These are phyloP conservation scores for Hypocryptadius cinnamomeus DNA, from an alignment of 2,113 vertebrate genomes.

Conservation along the genomic window DNA sequence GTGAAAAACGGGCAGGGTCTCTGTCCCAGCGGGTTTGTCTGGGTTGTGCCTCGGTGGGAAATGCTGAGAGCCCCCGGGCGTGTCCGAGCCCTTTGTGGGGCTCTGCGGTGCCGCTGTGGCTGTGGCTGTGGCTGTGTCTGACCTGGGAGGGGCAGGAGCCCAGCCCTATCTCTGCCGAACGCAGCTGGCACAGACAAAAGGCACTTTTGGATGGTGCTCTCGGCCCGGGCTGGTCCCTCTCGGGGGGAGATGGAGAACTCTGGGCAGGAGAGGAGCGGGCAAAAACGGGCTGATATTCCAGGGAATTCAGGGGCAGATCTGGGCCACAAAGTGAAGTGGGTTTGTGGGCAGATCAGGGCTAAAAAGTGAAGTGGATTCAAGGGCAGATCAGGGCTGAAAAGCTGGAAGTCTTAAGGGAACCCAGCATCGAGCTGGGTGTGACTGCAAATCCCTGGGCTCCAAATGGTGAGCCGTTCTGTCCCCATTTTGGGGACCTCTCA, in stretches of 20 bases:
- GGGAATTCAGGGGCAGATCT: neutral
- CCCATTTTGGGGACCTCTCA: neutral
- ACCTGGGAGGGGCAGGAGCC: neutral
- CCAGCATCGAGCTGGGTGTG: neutral
- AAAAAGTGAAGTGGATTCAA: neutral
- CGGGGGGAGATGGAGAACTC: neutral
- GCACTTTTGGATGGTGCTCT: neutral
- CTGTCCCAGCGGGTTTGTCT: neutral
- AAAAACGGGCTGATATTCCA: neutral
- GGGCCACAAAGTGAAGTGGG: neutral
- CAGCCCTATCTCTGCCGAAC: accelerated
- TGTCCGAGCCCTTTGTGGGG: neutral
- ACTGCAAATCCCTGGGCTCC: neutral
- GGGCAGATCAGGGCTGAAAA: neutral
- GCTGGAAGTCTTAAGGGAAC: neutral
- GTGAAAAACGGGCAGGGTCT: neutral
- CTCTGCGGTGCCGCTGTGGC: too few species aligned
- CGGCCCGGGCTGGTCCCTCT: neutral
- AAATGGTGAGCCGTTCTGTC: accelerated
- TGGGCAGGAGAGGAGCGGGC: neutral
- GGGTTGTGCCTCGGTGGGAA: neutral
- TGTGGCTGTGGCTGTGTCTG: neutral
- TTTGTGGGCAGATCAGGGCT: too few species aligned
- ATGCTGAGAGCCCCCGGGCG: neutral
- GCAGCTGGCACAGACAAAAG: neutral